These are phyloP conservation scores for Dicrurus megarhynchus DNA, from an alignment of 2,113 vertebrate genomes.

Conservation along the genomic window DNA sequence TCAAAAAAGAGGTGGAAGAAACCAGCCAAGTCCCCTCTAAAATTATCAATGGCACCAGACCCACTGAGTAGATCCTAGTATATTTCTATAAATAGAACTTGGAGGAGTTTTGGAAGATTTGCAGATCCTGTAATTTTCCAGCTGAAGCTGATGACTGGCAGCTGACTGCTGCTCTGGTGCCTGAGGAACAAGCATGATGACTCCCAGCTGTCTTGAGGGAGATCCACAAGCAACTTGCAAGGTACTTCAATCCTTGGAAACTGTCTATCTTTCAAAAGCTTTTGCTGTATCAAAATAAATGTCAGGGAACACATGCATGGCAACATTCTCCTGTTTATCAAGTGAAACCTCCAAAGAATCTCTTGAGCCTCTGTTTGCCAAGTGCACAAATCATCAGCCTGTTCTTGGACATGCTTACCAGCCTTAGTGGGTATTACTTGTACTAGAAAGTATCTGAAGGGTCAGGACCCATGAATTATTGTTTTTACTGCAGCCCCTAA, in stretches of 20 bases:
- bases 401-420: background rate
- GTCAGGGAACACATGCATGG: background rate
- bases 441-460: background rate
- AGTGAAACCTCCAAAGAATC: constrained; percentile 48
- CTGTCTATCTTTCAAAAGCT: constrained; percentile 21
- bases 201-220: background rate
- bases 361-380: constrained; percentile 21
- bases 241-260: background rate
- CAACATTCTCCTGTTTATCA: constrained; percentile 36
- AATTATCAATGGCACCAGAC: constrained; percentile 65
- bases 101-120: background rate
- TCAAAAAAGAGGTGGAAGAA: constrained; percentile 52
- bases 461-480: background rate
- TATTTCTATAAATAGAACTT: constrained; percentile 59
- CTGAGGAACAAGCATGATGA: background rate
- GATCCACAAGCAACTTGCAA: background rate
- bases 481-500: background rate
- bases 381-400: constrained; percentile 21
- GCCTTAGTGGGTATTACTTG: background rate
- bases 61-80: constrained; percentile 43
- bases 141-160: constrained; percentile 34
- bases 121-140: constrained; percentile 43
- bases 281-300: constrained; percentile 22
- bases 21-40: constrained; percentile 61
- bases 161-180: background rate